Percentiles rank a stretch among this genome's conserved stretches.
Conservation (phyloP, 2,797 vertebrate genomes). For the Siniperca obscura region DNA sequence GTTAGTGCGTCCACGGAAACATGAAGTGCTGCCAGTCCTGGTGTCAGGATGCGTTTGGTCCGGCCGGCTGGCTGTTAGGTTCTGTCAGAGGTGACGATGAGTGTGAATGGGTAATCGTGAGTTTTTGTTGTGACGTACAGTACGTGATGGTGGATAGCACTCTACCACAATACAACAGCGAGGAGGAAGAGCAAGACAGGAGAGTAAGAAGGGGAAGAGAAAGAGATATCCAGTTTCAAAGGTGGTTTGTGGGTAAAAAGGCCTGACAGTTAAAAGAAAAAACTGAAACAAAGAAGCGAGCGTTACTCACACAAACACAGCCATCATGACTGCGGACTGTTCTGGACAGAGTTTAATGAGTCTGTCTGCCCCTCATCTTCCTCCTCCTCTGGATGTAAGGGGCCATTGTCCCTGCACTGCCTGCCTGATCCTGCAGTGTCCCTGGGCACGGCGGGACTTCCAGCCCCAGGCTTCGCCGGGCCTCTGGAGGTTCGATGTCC, state of each 20-base stretch:
- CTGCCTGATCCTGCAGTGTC: slow-evolving; percentile 80
- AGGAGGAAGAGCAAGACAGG: slow-evolving; percentile 43
- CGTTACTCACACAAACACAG: slow-evolving; percentile 66
- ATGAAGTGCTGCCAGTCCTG: slow-evolving; percentile 33
- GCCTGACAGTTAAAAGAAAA: slow-evolving; percentile 82
- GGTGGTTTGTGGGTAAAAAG: slow-evolving; percentile 71
- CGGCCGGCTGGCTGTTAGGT: slow-evolving; percentile 15
- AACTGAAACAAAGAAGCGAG: slow-evolving; percentile 57
- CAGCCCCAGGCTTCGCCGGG: slow-evolving; percentile 80
- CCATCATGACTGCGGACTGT: slow-evolving; percentile 91
- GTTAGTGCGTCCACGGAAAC: slow-evolving; percentile 7
- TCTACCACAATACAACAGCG: slow-evolving; percentile 62
- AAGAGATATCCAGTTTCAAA: slow-evolving; percentile 82
- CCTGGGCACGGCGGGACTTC: slow-evolving; percentile 57
- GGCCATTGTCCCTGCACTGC: slow-evolving; percentile 84
- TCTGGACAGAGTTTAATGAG: slow-evolving; percentile 96
- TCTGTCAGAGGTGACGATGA: not conserved
- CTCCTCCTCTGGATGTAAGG: slow-evolving; percentile 59
- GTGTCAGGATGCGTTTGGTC: slow-evolving; percentile 58
- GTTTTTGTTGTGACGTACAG: slow-evolving; percentile 31
- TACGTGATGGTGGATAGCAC: slow-evolving; percentile 27
- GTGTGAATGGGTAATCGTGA: not conserved
- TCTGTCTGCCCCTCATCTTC: slow-evolving; percentile 90
- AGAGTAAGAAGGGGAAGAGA: not conserved
- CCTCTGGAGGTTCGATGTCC: slow-evolving; percentile 90